Evolutionary conservation across 2,888 invertebrate genomes (phyloP).

Genomic region (Fragum fragum): DNA sequence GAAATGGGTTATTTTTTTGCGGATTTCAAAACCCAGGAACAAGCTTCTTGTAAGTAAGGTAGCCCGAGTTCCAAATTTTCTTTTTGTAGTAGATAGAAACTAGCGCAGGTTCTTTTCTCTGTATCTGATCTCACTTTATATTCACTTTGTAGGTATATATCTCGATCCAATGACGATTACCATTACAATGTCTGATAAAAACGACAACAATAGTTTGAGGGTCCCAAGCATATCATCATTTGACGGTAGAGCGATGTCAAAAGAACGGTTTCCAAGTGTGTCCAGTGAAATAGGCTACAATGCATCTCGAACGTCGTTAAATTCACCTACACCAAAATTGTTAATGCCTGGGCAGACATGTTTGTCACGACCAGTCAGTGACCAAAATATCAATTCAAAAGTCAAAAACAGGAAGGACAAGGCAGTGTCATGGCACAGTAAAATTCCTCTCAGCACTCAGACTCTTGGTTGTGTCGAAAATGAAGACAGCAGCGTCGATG

Average conservation of each 20-base stretch:
- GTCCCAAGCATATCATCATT: conserved; percentile 57
- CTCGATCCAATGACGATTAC: conserved; percentile 59
- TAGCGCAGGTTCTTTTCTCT: too few relatives aligned
- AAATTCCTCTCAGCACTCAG: conserved; percentile 60
- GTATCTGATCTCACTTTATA: too few relatives aligned
- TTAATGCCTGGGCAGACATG: conserved; percentile 20
- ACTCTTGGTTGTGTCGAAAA: conserved; percentile 64
- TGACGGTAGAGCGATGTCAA: conserved; percentile 38
- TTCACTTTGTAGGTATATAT: conserved; percentile 44
- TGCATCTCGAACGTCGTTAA: conserved; percentile 33
- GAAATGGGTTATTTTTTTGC: too few relatives aligned
- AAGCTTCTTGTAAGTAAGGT: too few relatives aligned
- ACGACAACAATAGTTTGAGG: conserved; percentile 54
- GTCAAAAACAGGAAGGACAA: conserved; percentile 54
- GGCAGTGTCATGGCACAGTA: conserved; percentile 64
- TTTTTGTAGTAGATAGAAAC: too few relatives aligned
- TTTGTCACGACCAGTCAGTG: conserved; percentile 61
- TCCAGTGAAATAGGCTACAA: conserved; percentile 33
- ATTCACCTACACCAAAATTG: conserved; percentile 41
- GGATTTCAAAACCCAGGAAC: too few relatives aligned
- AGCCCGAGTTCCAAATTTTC: too few relatives aligned
- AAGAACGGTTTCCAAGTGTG: conserved; percentile 35
- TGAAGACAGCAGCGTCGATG: conserved; percentile 22
- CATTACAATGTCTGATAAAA: conserved; percentile 42
- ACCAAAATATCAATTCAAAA: conserved; percentile 57